A percentile compares a stretch with the other conserved stretches of the same genome.
These are phyloP conservation scores for Caenorhabditis parvicauda DNA, from an alignment of 2,888 invertebrate genomes.

Conservation along the genomic window DNA sequence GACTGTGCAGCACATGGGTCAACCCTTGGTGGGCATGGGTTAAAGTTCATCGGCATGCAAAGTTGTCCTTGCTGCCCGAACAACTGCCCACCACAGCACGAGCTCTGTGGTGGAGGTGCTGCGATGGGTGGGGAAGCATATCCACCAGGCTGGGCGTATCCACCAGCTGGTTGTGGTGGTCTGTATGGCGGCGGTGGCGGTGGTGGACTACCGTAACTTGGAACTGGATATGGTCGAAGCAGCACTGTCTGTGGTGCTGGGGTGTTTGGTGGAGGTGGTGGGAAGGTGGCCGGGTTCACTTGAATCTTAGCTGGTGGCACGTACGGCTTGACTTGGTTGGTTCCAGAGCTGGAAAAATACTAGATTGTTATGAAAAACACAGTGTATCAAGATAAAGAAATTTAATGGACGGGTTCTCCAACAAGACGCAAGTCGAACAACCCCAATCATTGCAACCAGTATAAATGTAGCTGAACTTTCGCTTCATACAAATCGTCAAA, in stretches of 20 bases:
- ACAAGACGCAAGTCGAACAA: too few relatives aligned
- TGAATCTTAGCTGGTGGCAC: conserved; percentile 14
- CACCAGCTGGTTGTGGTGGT: conserved; percentile 8
- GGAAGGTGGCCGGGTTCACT: conserved; percentile 20
- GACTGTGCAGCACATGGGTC: conserved; percentile 6
- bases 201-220: too few relatives aligned
- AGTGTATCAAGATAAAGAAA: too few relatives aligned
- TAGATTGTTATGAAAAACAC: too few relatives aligned
- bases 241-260: conserved; percentile 4
- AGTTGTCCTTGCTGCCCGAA: conserved; percentile 25
- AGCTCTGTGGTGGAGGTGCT: not conserved
- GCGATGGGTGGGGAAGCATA: too few relatives aligned
- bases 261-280: conserved; percentile 17
- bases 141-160: too few relatives aligned
- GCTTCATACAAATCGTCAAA: too few relatives aligned
- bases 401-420: too few relatives aligned
- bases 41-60: conserved; percentile 29
- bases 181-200: conserved; percentile 12
- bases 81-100: conserved; percentile 27
- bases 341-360: too few relatives aligned
- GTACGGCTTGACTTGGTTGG: too few relatives aligned
- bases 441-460: too few relatives aligned
- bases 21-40: conserved; percentile 19
- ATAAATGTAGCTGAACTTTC: too few relatives aligned
- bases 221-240: not conserved